These are phyloP conservation scores for Paradisaea rubra DNA, from an alignment of 2,113 vertebrate genomes.

Conservation along the genomic window DNA sequence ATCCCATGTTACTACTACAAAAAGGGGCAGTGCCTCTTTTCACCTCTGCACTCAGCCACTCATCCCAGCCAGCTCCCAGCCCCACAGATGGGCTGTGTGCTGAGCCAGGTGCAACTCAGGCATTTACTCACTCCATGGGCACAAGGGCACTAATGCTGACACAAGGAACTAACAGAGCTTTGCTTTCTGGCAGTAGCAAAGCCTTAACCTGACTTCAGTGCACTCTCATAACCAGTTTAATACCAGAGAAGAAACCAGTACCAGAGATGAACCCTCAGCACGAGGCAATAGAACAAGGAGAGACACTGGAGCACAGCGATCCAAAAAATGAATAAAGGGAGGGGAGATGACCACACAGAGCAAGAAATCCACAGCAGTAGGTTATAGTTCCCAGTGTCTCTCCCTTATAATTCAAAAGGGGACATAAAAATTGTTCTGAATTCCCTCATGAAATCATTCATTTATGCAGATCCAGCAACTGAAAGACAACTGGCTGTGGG, in stretches of 20 bases:
- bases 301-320: neutral
- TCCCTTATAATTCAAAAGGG: neutral
- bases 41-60: accelerated
- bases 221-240: neutral
- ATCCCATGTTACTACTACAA: neutral
- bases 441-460: neutral
- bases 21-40: neutral
- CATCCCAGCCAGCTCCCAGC: accelerated
- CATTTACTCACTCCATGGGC: accelerated
- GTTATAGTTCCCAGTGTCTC: neutral
- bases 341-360: neutral
- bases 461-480: neutral
- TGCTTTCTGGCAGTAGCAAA: neutral
- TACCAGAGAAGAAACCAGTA: neutral
- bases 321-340: neutral
- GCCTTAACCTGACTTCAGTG: neutral
- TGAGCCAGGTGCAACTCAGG: neutral
- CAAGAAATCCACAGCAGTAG: neutral
- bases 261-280: neutral
- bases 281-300: neutral
- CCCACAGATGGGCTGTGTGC: accelerated
- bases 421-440: neutral
- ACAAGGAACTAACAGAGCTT: neutral
- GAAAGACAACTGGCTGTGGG: neutral
- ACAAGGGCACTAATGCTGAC: neutral